These are phyloP conservation scores for Stramonita haemastoma DNA, from an alignment of 2,888 invertebrate species.

Conservation along the genomic window DNA sequence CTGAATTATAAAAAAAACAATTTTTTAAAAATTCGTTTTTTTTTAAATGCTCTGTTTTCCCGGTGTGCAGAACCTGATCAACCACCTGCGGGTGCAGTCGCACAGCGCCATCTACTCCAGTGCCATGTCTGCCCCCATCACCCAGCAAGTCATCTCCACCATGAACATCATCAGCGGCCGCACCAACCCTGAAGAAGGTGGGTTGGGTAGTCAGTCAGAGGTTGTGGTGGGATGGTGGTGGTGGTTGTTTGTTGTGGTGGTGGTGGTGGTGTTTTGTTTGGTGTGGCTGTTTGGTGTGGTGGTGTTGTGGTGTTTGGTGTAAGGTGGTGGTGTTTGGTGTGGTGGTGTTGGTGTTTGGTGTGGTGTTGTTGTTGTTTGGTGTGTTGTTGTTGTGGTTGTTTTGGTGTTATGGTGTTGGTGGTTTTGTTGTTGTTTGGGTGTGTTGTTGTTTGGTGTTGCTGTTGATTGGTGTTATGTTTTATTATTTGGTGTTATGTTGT, in stretches of 20 bases:
- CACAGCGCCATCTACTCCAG: slow-evolving; percentile 92
- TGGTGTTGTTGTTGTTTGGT: not conserved
- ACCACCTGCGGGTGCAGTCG: slow-evolving; percentile 87
- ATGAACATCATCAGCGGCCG: slow-evolving; percentile 92
- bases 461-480: not conserved
- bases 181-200: slow-evolving; percentile 86
- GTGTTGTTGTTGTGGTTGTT: not conserved
- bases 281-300: not conserved
- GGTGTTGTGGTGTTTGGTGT: not conserved
- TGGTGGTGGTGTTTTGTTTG: not conserved
- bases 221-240: not conserved
- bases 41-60: too few relatives aligned
- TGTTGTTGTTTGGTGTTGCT: too few relatives aligned
- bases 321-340: not conserved
- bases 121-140: slow-evolving; percentile 92
- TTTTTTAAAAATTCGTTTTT: too few relatives aligned
- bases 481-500: not conserved
- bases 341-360: not conserved
- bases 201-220: not conserved
- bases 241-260: not conserved
- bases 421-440: not conserved
- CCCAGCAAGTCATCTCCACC: slow-evolving; percentile 92
- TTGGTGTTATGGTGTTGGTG: not conserved
- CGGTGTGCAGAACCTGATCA: slow-evolving; percentile 83
- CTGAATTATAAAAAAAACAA: too few relatives aligned